These are phyloP conservation scores for Micoletzkya japonica DNA, from an alignment of 2,888 invertebrate genomes.

Conservation along the genomic window DNA sequence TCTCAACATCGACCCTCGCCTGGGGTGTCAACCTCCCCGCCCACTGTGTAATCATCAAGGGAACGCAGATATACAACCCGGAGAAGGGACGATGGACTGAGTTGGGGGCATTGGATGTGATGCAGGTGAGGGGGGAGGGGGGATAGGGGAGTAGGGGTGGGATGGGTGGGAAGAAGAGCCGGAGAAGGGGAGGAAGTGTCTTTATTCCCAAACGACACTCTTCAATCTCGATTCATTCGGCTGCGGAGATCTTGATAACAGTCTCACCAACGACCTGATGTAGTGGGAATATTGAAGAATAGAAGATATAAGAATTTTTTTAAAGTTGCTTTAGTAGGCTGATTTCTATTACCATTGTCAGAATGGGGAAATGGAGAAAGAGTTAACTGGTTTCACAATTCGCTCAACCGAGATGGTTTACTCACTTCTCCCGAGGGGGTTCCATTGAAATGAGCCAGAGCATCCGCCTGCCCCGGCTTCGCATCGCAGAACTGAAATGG, in stretches of 20 bases:
- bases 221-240: slow-evolving; percentile 8
- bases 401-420: too few species aligned
- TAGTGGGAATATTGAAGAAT: neutral
- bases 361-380: too few species aligned
- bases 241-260: slow-evolving; percentile 25
- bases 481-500: slow-evolving; percentile 17
- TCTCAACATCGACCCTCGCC: slow-evolving; percentile 95
- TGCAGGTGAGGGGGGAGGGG: slow-evolving; percentile 72
- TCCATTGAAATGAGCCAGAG: slow-evolving; percentile 18
- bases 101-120: slow-evolving; percentile 90
- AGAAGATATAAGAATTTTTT: neutral
- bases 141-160: neutral
- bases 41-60: slow-evolving; percentile 96
- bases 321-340: neutral
- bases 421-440: slow-evolving; percentile 2
- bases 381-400: too few species aligned
- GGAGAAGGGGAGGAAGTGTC: neutral
- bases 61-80: slow-evolving; percentile 90
- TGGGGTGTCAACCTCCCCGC: slow-evolving; percentile 97
- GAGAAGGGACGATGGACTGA: slow-evolving; percentile 99
- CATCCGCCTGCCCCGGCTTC: neutral
- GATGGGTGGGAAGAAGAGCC: neutral
- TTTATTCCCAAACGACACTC: too few species aligned
- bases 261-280: slow-evolving; percentile 21
- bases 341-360: neutral